A percentile compares a stretch with the other conserved stretches of the same genome.
phyloP scores from a whole-genome alignment of 2,888 invertebrate genomes.

The Drosophila kambysellisi region DNA sequence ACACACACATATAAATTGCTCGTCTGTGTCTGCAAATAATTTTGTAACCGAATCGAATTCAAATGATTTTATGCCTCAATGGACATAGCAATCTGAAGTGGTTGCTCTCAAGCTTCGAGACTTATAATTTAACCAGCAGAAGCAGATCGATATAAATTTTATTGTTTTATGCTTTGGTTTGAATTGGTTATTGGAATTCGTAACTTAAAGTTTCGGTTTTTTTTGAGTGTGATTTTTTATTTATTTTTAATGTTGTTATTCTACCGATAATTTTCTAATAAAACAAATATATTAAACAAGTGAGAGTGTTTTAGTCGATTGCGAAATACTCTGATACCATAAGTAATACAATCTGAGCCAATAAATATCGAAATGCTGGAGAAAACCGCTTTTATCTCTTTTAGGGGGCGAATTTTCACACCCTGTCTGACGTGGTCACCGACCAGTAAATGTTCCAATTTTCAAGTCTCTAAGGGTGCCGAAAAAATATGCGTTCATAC shows the following conservation, averaged over 20 bases:
- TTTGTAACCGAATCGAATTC: conserved; percentile 63
- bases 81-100: conserved; percentile 12
- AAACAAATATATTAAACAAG: neutral
- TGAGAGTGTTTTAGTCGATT: neutral
- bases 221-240: neutral
- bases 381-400: too few relatives aligned
- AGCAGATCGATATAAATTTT: neutral
- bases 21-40: conserved; percentile 47
- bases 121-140: neutral
- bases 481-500: too few relatives aligned
- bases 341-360: neutral
- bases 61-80: conserved; percentile 44
- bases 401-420: too few relatives aligned
- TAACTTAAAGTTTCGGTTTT: neutral
- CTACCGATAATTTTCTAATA: neutral
- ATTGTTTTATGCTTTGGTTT: conserved; percentile 3
- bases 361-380: too few relatives aligned
- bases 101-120: neutral
- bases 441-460: too few relatives aligned
- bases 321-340: neutral
- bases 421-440: too few relatives aligned
- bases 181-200: neutral
- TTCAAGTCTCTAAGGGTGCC: too few relatives aligned
- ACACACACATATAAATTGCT: neutral
- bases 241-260: neutral